Evolutionary conservation across 2,113 vertebrate genomes (phyloP).

Genomic region (Ailuropoda melanoleuca): DNA sequence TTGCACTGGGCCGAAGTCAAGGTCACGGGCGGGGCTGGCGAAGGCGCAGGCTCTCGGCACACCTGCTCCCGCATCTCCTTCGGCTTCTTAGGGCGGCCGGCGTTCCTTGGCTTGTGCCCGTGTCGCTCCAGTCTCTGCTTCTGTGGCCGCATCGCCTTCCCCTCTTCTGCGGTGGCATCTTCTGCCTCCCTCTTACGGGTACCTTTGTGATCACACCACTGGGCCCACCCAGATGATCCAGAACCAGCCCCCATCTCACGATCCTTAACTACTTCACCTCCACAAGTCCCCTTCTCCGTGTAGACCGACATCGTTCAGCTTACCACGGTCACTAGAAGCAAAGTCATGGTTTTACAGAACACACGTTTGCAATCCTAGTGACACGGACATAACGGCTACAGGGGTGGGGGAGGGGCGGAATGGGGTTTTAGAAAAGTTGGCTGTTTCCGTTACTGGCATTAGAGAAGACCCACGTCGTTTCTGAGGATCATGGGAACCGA

Average conservation of each 20-base stretch:
- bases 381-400: not conserved
- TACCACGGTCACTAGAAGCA: not conserved
- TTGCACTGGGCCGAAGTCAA: not conserved
- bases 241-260: not conserved
- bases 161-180: not conserved
- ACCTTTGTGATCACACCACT: not conserved
- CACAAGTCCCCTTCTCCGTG: not conserved
- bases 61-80: not conserved
- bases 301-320: not conserved
- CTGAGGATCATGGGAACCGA: not conserved
- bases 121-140: not conserved
- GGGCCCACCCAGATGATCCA: not conserved
- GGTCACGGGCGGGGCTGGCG: not conserved
- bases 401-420: not conserved
- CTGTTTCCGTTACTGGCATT: not conserved
- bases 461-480: not conserved
- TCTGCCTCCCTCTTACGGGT: not conserved
- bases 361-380: not conserved
- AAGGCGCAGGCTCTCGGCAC: not conserved
- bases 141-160: not conserved
- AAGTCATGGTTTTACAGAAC: not conserved
- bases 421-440: not conserved
- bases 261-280: not conserved
- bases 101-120: accelerated
- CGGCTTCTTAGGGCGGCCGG: not conserved